phyloP scores from a whole-genome alignment of 2,797 vertebrate genomes.

The Bryconaethiops microstoma region DNA sequence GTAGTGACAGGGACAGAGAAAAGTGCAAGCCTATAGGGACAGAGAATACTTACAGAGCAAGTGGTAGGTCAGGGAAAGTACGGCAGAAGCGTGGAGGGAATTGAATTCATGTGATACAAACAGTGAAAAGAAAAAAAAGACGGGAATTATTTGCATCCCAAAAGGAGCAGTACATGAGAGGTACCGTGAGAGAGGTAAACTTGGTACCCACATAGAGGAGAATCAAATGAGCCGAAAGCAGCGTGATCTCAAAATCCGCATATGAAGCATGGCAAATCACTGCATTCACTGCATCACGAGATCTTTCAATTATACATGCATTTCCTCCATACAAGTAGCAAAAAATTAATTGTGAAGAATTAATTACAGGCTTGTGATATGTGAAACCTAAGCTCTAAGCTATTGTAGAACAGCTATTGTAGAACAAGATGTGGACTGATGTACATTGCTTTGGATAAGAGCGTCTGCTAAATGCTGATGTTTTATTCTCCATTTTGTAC shows the following conservation, averaged over 20 bases:
- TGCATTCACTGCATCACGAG: background rate
- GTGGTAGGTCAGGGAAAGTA: conserved; percentile 47
- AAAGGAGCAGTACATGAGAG: background rate
- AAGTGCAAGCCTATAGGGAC: conserved; percentile 19
- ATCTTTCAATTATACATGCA: conserved; percentile 17
- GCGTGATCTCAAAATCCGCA: background rate
- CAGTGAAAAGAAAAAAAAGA: conserved; percentile 35
- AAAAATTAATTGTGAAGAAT: conserved; percentile 21
- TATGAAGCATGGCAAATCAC: conserved; percentile 14
- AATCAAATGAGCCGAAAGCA: conserved; percentile 25
- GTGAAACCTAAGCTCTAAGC: background rate
- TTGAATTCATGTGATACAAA: conserved; percentile 36
- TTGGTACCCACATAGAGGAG: conserved; percentile 47
- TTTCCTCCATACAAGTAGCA: conserved; percentile 43
- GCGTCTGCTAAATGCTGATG: too few relatives aligned
- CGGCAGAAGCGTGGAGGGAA: conserved; percentile 44
- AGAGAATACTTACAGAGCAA: conserved; percentile 51
- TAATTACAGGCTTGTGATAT: conserved; percentile 52
- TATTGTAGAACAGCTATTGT: too few relatives aligned
- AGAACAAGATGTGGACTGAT: too few relatives aligned
- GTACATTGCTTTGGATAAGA: too few relatives aligned
- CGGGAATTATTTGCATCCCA: conserved; percentile 44
- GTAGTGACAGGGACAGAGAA: conserved; percentile 26
- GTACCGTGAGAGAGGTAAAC: background rate
- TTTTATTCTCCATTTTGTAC: too few relatives aligned